These are phyloP conservation scores for Nothura maculosa DNA, from an alignment of 2,797 vertebrate species.

Conservation along the genomic window DNA sequence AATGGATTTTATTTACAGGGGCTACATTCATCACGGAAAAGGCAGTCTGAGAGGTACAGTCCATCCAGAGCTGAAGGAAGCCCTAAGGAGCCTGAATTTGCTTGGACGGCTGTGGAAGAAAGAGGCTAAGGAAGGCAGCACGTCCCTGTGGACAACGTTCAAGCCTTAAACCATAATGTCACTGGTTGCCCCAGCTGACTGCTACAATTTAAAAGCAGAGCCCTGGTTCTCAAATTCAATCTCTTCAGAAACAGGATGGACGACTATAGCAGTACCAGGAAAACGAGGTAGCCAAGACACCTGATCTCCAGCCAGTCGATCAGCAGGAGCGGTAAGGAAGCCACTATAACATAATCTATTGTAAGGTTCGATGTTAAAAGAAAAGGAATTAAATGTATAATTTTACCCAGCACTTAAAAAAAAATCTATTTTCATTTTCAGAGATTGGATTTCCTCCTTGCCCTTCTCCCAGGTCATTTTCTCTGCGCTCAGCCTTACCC, in stretches of 20 bases:
- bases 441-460: conserved; percentile 63
- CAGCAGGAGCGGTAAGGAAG: conserved; percentile 17
- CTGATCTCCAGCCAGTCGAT: conserved; percentile 26
- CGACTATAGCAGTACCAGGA: not conserved
- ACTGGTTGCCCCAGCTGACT: conserved; percentile 2
- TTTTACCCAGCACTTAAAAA: conserved; percentile 68
- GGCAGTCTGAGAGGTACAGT: conserved; percentile 53
- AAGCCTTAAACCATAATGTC: not conserved
- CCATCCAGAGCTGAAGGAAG: conserved; percentile 20
- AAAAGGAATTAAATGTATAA: conserved; percentile 75
- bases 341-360: conserved; percentile 27
- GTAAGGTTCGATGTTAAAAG: conserved; percentile 39
- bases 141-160: not conserved
- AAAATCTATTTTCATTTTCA: conserved; percentile 78
- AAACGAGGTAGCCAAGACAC: conserved; percentile 44
- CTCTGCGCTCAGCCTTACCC: conserved; percentile 23
- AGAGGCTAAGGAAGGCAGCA: not conserved
- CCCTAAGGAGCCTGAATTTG: not conserved
- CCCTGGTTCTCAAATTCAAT: conserved; percentile 18
- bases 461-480: conserved; percentile 68
- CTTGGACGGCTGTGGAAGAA: not conserved
- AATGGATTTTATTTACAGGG: not conserved
- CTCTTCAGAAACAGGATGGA: conserved; percentile 44
- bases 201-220: conserved; percentile 36
- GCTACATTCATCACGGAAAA: conserved; percentile 54